These are phyloP conservation scores for Matsumyia berberina DNA, from an alignment of 2,888 invertebrate species.

Conservation along the genomic window DNA sequence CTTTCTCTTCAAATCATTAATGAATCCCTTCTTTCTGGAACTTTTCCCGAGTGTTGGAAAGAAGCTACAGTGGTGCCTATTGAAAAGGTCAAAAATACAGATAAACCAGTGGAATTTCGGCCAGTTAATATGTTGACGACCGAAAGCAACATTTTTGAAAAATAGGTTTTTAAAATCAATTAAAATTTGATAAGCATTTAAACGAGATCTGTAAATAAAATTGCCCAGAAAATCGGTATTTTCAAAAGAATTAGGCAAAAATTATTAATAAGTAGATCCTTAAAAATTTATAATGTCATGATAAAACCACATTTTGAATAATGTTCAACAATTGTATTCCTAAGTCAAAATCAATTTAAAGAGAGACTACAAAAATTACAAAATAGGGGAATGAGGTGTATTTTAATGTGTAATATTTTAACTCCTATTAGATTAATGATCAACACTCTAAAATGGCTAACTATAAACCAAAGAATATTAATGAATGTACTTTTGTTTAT, in stretches of 20 bases:
- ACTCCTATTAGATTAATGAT: neutral
- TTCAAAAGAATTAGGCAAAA: no score
- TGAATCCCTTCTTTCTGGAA: no score
- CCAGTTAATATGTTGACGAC: no score
- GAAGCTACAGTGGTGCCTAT: no score
- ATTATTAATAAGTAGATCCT: no score
- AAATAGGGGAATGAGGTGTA: neutral
- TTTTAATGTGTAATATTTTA: neutral
- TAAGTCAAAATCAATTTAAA: neutral
- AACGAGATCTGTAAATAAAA: neutral
- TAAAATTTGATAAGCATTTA: no score
- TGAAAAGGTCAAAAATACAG: no score
- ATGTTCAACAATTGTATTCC: neutral
- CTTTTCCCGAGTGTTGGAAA: no score
- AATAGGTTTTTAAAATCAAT: no score
- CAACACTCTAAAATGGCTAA: neutral
- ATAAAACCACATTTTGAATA: neutral
- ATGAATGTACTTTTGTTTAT: neutral
- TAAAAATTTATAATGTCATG: neutral
- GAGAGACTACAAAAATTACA: neutral
- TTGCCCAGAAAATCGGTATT: neutral
- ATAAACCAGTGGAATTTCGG: no score
- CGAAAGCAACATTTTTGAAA: no score
- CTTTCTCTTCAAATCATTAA: no score
- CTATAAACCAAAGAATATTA: neutral